Evolutionary conservation across 2,888 invertebrate species (phyloP).

Genomic region (Hypomecis atomaria): DNA sequence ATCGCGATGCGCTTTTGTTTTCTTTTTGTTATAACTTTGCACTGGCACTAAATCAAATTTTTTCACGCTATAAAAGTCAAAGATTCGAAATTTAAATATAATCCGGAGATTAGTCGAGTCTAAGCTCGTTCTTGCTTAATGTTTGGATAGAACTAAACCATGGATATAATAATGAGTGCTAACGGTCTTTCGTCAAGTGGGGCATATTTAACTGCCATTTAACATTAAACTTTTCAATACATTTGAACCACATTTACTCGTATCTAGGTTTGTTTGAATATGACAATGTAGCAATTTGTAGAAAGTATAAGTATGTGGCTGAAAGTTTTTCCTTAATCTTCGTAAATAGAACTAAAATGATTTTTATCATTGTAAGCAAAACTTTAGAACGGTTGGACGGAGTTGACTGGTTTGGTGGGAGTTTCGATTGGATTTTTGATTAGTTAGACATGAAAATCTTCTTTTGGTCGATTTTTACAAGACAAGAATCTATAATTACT

Average conservation of each 20-base stretch:
- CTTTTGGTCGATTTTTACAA: no score
- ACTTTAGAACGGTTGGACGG: no score
- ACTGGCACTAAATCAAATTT: background rate
- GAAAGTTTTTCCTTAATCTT: no score
- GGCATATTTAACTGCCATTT: conserved; percentile 13
- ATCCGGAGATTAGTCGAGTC: background rate
- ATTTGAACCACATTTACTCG: conserved; percentile 5
- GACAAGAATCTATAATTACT: no score
- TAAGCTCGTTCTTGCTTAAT: conserved; percentile 13
- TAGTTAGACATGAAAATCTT: no score
- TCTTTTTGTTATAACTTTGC: background rate
- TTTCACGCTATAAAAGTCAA: background rate
- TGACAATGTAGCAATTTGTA: conserved; percentile 3
- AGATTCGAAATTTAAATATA: conserved; percentile 1
- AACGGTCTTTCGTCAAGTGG: conserved; percentile 8
- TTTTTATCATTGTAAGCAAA: no score
- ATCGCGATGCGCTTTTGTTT: background rate
- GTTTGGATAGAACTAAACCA: conserved; percentile 7
- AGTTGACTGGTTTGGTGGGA: no score
- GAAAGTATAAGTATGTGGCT: background rate
- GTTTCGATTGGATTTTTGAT: no score
- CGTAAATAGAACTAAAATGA: no score
- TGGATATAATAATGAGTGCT: conserved; percentile 2
- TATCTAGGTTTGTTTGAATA: conserved; percentile 8
- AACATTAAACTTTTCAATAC: conserved; percentile 8